Evolutionary conservation across 2,888 invertebrate species (phyloP).

Genomic region (Polyploca ridens): DNA sequence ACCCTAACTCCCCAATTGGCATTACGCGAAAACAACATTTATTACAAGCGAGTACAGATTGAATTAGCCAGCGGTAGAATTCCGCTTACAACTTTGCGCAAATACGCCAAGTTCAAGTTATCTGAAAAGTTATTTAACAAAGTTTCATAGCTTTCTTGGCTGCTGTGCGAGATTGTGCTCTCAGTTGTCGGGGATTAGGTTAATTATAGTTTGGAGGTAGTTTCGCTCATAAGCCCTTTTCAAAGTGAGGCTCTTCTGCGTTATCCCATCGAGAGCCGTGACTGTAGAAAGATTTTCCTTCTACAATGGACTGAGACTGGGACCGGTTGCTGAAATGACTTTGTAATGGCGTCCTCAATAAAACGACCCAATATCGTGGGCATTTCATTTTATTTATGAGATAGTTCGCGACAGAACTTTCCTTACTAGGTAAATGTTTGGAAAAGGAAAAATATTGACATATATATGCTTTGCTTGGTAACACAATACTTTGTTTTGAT

Average conservation of each 20-base stretch:
- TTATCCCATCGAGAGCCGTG: slow-evolving; percentile 85
- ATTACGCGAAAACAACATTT: slow-evolving; percentile 83
- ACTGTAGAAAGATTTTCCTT: slow-evolving; percentile 84
- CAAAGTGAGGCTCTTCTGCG: slow-evolving; percentile 60
- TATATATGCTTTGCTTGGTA: slow-evolving; percentile 26
- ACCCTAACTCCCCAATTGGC: slow-evolving; percentile 77
- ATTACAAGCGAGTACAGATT: slow-evolving; percentile 82
- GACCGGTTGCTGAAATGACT: slow-evolving; percentile 78
- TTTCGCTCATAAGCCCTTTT: slow-evolving; percentile 59
- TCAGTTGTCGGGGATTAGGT: slow-evolving; percentile 65
- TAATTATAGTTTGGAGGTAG: slow-evolving; percentile 65
- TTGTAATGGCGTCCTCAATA: slow-evolving; percentile 80
- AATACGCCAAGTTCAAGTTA: slow-evolving; percentile 83
- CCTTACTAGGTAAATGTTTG: slow-evolving; percentile 48
- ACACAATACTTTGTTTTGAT: slow-evolving; percentile 24
- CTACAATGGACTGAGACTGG: slow-evolving; percentile 81
- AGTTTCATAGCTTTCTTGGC: slow-evolving; percentile 83
- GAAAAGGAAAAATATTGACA: slow-evolving; percentile 23
- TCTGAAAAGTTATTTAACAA: slow-evolving; percentile 85
- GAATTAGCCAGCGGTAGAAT: slow-evolving; percentile 78
- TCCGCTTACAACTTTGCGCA: slow-evolving; percentile 81
- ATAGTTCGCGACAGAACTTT: slow-evolving; percentile 47
- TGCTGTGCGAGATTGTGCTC: slow-evolving; percentile 70
- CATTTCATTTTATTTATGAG: slow-evolving; percentile 73
- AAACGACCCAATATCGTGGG: slow-evolving; percentile 73